These are phyloP conservation scores for Coelopa pilipes DNA, from an alignment of 2,888 invertebrate genomes.

Conservation along the genomic window DNA sequence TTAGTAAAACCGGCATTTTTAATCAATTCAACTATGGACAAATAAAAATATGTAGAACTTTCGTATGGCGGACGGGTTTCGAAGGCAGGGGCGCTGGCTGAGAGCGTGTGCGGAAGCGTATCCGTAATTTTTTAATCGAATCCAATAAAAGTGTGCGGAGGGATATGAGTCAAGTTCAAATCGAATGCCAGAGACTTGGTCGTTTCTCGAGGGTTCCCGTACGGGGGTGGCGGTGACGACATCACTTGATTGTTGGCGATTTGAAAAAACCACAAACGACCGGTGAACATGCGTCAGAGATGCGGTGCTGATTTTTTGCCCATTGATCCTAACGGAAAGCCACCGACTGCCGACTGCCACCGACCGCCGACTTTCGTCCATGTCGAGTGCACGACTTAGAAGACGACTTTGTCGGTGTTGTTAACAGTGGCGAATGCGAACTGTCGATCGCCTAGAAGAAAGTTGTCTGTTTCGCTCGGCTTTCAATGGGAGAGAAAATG, in stretches of 20 bases:
- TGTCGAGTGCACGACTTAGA: no score
- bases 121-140: not conserved
- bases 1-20: constrained; percentile 46
- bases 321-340: no score
- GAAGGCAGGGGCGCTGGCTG: not conserved
- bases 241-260: not conserved
- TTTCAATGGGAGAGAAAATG: no score
- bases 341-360: no score
- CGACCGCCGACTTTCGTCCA: no score
- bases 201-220: not conserved
- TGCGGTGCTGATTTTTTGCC: no score
- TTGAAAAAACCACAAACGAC: not conserved
- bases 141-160: not conserved
- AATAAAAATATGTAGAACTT: not conserved
- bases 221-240: not conserved
- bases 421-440: no score
- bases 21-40: constrained; percentile 5
- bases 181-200: not conserved
- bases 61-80: not conserved
- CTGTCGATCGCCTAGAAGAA: no score
- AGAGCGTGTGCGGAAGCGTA: not conserved
- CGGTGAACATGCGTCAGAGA: not conserved
- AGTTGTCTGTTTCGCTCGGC: no score
- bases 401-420: no score
- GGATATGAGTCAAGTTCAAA: constrained; percentile 50